phyloP scores from a whole-genome alignment of 1,140 invertebrate genomes.

The Drosophila tani region DNA sequence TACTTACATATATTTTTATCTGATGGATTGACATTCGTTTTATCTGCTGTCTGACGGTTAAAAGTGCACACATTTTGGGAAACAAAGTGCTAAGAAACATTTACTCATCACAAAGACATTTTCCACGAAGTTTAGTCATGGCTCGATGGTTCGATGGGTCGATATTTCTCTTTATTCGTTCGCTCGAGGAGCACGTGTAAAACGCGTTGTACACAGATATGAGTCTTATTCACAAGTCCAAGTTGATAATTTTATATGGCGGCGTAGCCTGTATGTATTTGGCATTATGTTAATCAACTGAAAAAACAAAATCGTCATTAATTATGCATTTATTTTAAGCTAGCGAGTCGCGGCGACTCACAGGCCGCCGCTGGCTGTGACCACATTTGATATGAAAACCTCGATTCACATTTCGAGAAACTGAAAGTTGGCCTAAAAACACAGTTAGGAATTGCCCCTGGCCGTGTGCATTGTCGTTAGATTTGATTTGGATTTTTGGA shows the following conservation, averaged over 20 bases:
- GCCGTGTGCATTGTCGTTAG: slow-evolving; percentile 43
- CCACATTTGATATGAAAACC: slow-evolving; percentile 69
- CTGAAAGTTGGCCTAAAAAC: slow-evolving; percentile 80
- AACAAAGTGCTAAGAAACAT: slow-evolving; percentile 19
- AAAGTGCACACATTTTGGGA: slow-evolving; percentile 15
- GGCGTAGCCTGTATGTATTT: slow-evolving; percentile 19
- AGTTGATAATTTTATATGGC: slow-evolving; percentile 33
- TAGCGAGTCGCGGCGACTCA: slow-evolving; percentile 9
- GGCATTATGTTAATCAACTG: slow-evolving; percentile 67
- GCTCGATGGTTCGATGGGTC: slow-evolving; percentile 6
- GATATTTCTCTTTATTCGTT: too few species aligned
- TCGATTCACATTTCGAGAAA: slow-evolving; percentile 73
- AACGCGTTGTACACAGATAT: slow-evolving; percentile 16
- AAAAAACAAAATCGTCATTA: slow-evolving; percentile 58
- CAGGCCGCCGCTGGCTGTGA: slow-evolving; percentile 54
- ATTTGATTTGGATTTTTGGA: slow-evolving; percentile 9
- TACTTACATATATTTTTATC: slow-evolving; percentile 14
- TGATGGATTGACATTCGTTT: slow-evolving; percentile 56
- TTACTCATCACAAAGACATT: slow-evolving; percentile 40
- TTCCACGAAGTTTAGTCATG: slow-evolving; percentile 30
- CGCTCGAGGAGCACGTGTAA: slow-evolving; percentile 48
- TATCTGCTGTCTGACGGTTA: slow-evolving; percentile 8
- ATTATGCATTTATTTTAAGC: slow-evolving; percentile 78
- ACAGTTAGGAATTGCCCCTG: slow-evolving; percentile 58
- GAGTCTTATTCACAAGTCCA: slow-evolving; percentile 38